These are phyloP conservation scores for Epirrhoe alternata DNA, from an alignment of 2,888 invertebrate species.

Conservation along the genomic window DNA sequence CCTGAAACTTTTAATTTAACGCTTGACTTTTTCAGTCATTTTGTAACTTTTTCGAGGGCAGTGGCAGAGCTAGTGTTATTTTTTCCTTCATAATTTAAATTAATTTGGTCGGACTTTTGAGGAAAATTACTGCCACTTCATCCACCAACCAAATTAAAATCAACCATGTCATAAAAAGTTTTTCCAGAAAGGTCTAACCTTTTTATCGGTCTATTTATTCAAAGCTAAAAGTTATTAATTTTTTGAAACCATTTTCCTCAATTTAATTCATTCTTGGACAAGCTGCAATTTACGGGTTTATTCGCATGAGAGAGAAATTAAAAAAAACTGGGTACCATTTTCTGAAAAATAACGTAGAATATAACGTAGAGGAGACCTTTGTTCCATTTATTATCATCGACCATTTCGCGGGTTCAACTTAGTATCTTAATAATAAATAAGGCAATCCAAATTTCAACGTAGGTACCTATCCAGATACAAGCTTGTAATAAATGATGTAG, in stretches of 20 bases:
- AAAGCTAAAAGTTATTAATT: too few relatives aligned
- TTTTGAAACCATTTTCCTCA: too few relatives aligned
- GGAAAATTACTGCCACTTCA: constrained; percentile 11
- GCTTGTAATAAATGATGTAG: constrained; percentile 36
- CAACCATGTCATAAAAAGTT: background rate
- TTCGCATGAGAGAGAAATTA: background rate
- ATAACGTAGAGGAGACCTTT: too few relatives aligned
- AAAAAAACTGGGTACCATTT: background rate
- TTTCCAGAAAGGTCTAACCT: background rate
- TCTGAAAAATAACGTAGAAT: too few relatives aligned
- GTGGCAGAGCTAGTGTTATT: constrained; percentile 6
- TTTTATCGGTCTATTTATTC: background rate
- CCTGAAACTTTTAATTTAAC: too few relatives aligned
- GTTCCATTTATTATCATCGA: too few relatives aligned
- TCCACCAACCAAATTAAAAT: constrained; percentile 3
- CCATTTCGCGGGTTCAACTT: too few relatives aligned
- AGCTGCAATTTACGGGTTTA: background rate
- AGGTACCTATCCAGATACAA: constrained; percentile 5
- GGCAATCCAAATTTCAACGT: background rate
- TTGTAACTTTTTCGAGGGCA: background rate
- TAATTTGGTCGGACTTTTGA: constrained; percentile 1
- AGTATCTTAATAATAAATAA: background rate
- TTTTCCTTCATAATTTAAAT: constrained; percentile 9
- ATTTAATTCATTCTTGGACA: background rate
- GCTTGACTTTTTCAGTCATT: too few relatives aligned